These are phyloP conservation scores for Vollenhovia emeryi DNA, from an alignment of 1,140 invertebrate species.

Conservation along the genomic window DNA sequence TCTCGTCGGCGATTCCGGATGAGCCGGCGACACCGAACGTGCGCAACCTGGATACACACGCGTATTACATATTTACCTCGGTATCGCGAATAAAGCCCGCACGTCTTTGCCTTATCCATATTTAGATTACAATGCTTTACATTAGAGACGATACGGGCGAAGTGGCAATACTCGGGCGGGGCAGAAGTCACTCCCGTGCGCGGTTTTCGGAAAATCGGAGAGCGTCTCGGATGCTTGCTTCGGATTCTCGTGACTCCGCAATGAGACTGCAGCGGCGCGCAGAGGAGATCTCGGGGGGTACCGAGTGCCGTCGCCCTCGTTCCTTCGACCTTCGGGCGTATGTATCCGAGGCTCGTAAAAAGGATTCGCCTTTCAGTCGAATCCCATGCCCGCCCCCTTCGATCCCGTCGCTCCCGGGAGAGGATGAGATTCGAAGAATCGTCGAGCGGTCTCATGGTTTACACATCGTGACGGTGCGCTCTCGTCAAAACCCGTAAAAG, in stretches of 20 bases:
- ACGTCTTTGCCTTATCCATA: conserved; percentile 38
- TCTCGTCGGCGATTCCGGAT: conserved; percentile 1
- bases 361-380: conserved; percentile 75
- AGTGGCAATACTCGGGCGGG: conserved; percentile 4
- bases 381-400: conserved; percentile 38
- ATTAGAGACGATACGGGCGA: conserved; percentile 14
- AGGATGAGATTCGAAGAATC: conserved; percentile 61
- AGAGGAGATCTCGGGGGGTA: conserved; percentile 24
- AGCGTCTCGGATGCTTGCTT: conserved; percentile 51
- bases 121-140: conserved; percentile 58
- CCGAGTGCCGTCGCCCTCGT: conserved; percentile 20
- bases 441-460: conserved; percentile 81
- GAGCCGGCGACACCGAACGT: not conserved
- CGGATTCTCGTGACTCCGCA: conserved; percentile 71
- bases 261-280: conserved; percentile 41
- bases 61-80: conserved; percentile 20
- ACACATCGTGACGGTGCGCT: conserved; percentile 78
- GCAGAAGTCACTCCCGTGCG: conserved; percentile 19
- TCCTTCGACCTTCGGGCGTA: conserved; percentile 37
- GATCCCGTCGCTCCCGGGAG: conserved; percentile 18
- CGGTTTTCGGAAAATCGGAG: conserved; percentile 63
- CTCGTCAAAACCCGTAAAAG: conserved; percentile 79
- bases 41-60: not conserved
- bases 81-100: conserved; percentile 7
- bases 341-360: conserved; percentile 71